Percentiles rank a stretch among this genome's conserved stretches.
Conservation (phyloP, 2,888 invertebrate genomes). For the Stratiomys singularior region DNA sequence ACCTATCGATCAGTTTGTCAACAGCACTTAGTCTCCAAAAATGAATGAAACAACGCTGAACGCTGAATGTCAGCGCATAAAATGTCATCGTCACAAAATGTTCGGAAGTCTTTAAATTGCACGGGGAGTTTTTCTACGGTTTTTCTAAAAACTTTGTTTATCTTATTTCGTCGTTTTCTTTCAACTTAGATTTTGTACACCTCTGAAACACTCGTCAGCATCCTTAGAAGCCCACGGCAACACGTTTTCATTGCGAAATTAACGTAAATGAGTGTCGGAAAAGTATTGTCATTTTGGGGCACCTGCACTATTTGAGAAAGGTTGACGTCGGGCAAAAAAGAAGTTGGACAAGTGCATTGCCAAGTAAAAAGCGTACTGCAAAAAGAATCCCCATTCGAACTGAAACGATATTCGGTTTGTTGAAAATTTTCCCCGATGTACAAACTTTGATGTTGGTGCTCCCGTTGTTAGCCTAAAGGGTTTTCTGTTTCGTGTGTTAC, state of each 20-base stretch:
- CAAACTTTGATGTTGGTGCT: slow-evolving; percentile 9
- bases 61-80: slow-evolving; percentile 50
- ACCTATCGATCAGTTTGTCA: background rate
- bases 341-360: slow-evolving; percentile 15
- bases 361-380: background rate
- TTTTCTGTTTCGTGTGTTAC: background rate
- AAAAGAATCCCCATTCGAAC: background rate
- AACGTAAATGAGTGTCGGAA: background rate
- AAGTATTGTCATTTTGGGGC: slow-evolving; percentile 35
- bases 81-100: slow-evolving; percentile 57
- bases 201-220: slow-evolving; percentile 29
- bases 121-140: slow-evolving; percentile 54
- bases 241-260: slow-evolving; percentile 4
- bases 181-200: slow-evolving; percentile 47
- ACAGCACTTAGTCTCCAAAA: background rate
- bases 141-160: slow-evolving; percentile 52
- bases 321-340: slow-evolving; percentile 29
- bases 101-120: slow-evolving; percentile 53
- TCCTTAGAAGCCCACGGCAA: background rate
- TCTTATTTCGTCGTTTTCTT: slow-evolving; percentile 50
- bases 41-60: background rate
- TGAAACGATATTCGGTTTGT: background rate
- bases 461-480: background rate
- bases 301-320: slow-evolving; percentile 9
- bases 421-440: background rate